Conservation (phyloP, 2,797 vertebrate species). For the Anguilla anguilla region DNA sequence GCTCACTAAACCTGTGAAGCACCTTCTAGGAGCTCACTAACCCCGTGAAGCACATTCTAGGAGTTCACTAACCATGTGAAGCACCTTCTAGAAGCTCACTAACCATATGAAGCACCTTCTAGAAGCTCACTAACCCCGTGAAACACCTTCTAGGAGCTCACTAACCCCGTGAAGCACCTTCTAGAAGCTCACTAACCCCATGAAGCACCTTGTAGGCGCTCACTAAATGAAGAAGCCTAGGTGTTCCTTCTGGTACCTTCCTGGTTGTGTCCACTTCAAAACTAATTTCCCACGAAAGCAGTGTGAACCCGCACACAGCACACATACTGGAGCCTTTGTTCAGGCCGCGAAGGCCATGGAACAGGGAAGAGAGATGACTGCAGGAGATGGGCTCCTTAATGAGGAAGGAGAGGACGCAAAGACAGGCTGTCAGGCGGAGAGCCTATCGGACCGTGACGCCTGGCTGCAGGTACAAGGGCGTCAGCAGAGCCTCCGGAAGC, state of each 20-base stretch:
- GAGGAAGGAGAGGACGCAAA: not conserved
- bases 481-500: not conserved
- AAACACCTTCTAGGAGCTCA: no score
- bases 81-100: no score
- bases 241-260: not conserved
- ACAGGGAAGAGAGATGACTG: not conserved
- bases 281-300: no score
- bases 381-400: not conserved
- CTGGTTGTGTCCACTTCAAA: not conserved
- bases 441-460: not conserved
- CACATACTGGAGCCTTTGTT: not conserved
- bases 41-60: no score
- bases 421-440: not conserved
- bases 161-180: no score
- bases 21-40: no score
- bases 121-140: no score
- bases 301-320: not conserved
- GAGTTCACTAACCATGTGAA: no score
- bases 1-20: no score
- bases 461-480: not conserved
- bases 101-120: no score
- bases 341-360: not conserved
- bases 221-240: not conserved
- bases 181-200: no score
- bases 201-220: no score